Evolutionary conservation across 2,797 vertebrate species (phyloP), one percentile per base, ranked within the genome.

Genomic region (Benthosema pterotum): DNA sequence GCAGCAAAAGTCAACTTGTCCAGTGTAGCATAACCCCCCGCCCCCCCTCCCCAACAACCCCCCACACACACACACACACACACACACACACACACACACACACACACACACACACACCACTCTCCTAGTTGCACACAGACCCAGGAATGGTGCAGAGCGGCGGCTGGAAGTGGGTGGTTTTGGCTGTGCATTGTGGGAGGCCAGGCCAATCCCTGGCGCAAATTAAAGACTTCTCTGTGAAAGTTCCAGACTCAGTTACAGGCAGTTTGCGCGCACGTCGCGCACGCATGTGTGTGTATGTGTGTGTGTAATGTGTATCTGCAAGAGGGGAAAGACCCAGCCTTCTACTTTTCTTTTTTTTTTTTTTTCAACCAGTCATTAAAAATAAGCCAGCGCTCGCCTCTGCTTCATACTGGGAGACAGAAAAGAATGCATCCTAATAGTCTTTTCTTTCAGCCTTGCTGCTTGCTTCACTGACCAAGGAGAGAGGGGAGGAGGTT

Each of bases 141-240:
- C n/a, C 69, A 72, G 80, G 83, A 83, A 83, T 78, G 77, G 83
- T 74, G 81, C 80, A 57, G 11, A 18, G 63, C 18, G 42, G 57
- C 57, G 78, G 72, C 78, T 87, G 82, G 84, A 83, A 88, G 84
- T 90, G 88, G 85, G 85, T 87, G 88, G 84, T 88, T 89, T 83
- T 81, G 84, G 83, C 82, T 73, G 75, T 67, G 77, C 88, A 83
- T 86, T 83, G 90, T 89, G 88, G 90, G 88, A 89, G 88, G 87
- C 84, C 79, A 73, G 76, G 84, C 85, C 32, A 38, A 38, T 38
- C 32, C 86, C 77, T 72, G 79, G 78, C 67, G 78, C 87, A 90
- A 91, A 91, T 91, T 91, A 90, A 89, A 90, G 90, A 88, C 87
- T 83, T 82, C 87, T 87, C 87, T 90, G 87, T 89, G 84, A 89